Conservation (phyloP, 2,113 vertebrate genomes). For the Nesospiza acunhae region DNA sequence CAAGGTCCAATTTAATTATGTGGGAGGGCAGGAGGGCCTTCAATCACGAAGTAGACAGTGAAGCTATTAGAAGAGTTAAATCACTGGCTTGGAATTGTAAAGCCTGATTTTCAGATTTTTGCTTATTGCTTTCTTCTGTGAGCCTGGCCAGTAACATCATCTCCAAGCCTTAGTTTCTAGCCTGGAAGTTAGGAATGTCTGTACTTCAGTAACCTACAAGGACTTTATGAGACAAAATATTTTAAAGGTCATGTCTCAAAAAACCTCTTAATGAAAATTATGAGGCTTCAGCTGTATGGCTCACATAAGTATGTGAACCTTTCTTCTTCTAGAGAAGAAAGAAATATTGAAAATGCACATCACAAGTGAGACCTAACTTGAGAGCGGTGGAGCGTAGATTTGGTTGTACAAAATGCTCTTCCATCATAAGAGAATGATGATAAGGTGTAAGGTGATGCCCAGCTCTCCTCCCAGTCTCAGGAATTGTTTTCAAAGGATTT, state of each 20-base stretch:
- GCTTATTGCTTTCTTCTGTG: neutral
- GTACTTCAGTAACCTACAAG: neutral
- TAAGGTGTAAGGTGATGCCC: neutral
- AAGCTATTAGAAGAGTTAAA: neutral
- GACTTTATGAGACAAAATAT: neutral
- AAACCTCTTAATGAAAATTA: neutral
- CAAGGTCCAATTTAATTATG: neutral
- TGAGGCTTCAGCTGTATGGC: neutral
- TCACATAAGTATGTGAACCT: neutral
- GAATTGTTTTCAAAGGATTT: neutral
- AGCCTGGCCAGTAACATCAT: neutral
- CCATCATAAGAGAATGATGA: neutral
- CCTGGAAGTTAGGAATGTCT: neutral
- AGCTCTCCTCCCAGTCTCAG: neutral
- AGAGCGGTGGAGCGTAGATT: neutral
- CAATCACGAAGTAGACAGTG: neutral
- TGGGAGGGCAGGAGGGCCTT: neutral
- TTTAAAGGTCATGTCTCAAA: neutral
- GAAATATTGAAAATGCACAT: neutral
- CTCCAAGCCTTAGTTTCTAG: neutral
- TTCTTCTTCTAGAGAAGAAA: neutral
- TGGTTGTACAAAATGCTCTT: neutral
- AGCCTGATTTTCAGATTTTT: neutral
- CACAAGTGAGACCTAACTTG: neutral
- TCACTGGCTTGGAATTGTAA: neutral